phyloP scores from a whole-genome alignment of 2,113 vertebrate genomes.

The Corythornis vintsioides region DNA sequence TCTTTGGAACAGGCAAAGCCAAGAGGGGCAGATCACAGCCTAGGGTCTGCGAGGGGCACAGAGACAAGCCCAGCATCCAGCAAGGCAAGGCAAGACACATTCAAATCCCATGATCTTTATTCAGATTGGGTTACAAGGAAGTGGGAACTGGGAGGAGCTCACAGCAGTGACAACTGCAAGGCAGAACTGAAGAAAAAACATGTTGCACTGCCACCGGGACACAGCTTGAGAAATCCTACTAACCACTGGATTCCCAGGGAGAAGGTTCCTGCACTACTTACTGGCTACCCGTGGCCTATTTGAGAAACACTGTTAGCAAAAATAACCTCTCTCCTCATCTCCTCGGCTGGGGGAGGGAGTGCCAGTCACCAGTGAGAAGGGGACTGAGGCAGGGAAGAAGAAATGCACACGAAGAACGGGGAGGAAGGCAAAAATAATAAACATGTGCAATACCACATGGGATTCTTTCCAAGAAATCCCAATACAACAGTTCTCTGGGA shows the following conservation, averaged over 20 bases:
- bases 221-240: conserved; percentile 11
- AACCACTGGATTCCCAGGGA: conserved; percentile 24
- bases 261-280: conserved; percentile 55
- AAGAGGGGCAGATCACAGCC: not conserved
- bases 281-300: conserved; percentile 32
- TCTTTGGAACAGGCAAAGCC: conserved; percentile 21
- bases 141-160: conserved; percentile 47
- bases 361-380: conserved; percentile 11
- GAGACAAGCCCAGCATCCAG: not conserved
- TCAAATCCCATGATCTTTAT: conserved; percentile 49
- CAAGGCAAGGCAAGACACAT: conserved; percentile 3
- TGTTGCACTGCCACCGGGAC: not conserved
- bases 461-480: conserved; percentile 28
- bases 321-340: conserved; percentile 57
- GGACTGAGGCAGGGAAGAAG: not conserved
- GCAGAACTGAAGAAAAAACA: conserved; percentile 44
- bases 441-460: not conserved
- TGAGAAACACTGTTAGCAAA: conserved; percentile 41
- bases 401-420: not conserved
- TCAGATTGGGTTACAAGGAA: conserved; percentile 65
- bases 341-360: not conserved
- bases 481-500: not conserved
- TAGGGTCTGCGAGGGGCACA: not conserved
- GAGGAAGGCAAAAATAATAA: conserved; percentile 24
- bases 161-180: conserved; percentile 33